Evolutionary conservation across 1,140 invertebrate genomes (phyloP).

Genomic region (Tetranychus urticae): DNA sequence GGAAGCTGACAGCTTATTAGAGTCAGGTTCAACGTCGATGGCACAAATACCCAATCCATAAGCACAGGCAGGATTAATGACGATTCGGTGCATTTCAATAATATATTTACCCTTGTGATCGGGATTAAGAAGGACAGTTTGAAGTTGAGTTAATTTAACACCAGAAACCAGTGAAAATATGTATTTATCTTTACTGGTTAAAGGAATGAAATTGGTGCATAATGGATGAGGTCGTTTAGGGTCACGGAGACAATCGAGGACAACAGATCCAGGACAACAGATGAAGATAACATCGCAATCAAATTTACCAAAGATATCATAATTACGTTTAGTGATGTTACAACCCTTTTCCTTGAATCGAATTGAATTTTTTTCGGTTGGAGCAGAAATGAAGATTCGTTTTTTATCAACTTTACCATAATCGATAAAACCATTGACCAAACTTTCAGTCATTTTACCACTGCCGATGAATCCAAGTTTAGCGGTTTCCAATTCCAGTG

Average conservation of each 20-base stretch:
- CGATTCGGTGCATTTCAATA: constrained; percentile 10
- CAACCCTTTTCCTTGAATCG: constrained; percentile 3
- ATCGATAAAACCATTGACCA: constrained; percentile 5
- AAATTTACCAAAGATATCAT: constrained; percentile 7
- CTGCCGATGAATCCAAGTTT: constrained; percentile 11
- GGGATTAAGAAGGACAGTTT: constrained; percentile 7
- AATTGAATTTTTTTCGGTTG: constrained; percentile 2
- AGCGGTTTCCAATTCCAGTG: not conserved
- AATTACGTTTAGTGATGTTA: constrained; percentile 4
- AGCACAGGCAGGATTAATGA: constrained; percentile 5
- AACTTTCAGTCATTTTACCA: constrained; percentile 9
- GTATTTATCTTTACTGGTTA: constrained; percentile 1
- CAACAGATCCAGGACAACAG: constrained; percentile 4
- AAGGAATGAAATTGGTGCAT: constrained; percentile 7
- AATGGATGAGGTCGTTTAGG: constrained; percentile 1
- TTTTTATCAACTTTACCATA: constrained; percentile 6
- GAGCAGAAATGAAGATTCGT: constrained; percentile 5
- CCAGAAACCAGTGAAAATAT: constrained; percentile 9
- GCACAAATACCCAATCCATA: constrained; percentile 9
- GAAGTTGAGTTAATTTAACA: constrained; percentile 3
- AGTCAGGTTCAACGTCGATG: constrained; percentile 9
- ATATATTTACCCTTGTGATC: constrained; percentile 12
- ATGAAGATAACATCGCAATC: constrained; percentile 7
- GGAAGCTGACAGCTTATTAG: constrained; percentile 1
- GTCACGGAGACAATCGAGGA: constrained; percentile 3